Base-by-base conservation (phyloP, 2,888 invertebrate species). In the Papilio protenor region DNA sequence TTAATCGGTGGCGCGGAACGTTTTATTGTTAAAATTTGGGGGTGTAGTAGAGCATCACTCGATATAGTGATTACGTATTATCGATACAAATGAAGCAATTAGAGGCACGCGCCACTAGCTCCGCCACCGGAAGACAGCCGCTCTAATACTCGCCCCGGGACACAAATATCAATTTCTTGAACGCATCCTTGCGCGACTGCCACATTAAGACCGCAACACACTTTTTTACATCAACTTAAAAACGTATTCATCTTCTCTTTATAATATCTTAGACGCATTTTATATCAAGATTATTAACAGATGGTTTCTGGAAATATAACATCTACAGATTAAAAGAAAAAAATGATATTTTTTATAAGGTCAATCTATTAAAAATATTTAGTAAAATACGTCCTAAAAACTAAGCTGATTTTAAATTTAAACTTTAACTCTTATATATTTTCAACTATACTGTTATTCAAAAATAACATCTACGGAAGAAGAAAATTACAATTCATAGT, bases 121-220 rank as follows among this genome's bases (percentile, higher is more conserved):
- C 82, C 81, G 83, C 82, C 81, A 90, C 92, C 91, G 93, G 93
- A 94, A 91, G 94, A 92, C 94, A 93, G 89, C 89, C 92, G 92
- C 87, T 92, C 90, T 93, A 94, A 94, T 94, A 88, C 89, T 87
- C 89, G 85, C 89, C 91, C 91, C 88, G 93, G 93, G 92, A 90
- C 89, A 91, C 91, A 90, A 92, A 94, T 94, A 94, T 94, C 94
- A 94, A 94, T 94, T 94, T 94, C 93, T 87, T 87, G 88, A 87
- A 90, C 85, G 87, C 87, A 86, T 87, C 90, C 89, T 87, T 90
- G 91, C 92, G 91, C 85, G 84, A 72, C 73, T 74, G 71, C 52
- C 77, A 23, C 47, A 72, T 78, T 78, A 78, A 72, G 72, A 78
- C 75, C 78, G 75, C 78, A 61, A 71, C 71, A 52, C 75, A 72